These are phyloP conservation scores for Asarcornis scutulata DNA, from an alignment of 2,113 vertebrate genomes.

Conservation along the genomic window DNA sequence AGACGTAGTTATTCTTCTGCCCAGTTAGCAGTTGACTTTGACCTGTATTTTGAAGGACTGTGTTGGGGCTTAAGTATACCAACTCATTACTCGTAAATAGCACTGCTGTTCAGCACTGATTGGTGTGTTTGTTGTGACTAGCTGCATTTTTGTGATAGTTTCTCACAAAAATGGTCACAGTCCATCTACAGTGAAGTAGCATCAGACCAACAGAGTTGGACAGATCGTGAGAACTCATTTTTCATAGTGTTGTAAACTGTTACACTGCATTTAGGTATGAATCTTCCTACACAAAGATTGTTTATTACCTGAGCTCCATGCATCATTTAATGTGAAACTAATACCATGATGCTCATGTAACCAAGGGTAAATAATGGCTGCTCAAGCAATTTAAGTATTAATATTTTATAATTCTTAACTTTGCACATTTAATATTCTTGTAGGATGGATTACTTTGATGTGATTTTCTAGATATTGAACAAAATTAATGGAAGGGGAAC, in stretches of 20 bases:
- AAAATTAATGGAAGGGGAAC: neutral
- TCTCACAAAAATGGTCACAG: neutral
- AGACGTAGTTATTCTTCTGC: neutral
- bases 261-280: neutral
- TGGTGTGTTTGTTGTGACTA: neutral
- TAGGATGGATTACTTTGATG: neutral
- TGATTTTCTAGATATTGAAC: neutral
- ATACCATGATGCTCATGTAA: neutral
- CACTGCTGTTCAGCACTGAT: accelerated
- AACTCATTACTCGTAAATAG: neutral
- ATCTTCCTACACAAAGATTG: accelerated
- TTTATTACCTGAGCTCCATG: neutral
- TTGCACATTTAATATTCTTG: neutral
- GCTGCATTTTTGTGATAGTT: neutral
- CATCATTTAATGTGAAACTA: neutral
- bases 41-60: conserved; percentile 25
- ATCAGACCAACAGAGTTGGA: neutral
- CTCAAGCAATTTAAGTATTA: neutral
- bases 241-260: neutral
- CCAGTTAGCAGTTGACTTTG: conserved; percentile 38
- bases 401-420: neutral
- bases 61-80: neutral
- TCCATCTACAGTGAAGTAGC: neutral
- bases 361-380: neutral
- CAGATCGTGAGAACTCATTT: neutral